Evolutionary conservation across 2,888 invertebrate species (phyloP), one percentile per base, ranked within the genome.

Genomic region (Smittia sp.): DNA sequence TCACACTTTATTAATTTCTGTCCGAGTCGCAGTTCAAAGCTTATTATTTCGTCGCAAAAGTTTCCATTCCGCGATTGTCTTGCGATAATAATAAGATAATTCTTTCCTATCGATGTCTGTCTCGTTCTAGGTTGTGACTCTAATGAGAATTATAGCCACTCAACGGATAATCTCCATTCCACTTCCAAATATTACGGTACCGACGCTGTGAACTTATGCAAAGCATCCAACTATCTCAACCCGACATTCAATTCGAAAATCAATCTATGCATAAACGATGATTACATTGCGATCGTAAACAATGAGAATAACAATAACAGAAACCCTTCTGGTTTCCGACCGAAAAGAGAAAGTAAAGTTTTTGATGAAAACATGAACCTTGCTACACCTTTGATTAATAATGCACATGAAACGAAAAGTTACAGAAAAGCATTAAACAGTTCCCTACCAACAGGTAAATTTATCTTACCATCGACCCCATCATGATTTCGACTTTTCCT

Each of bases 181-280:
- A 46, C 46, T 27, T 24, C 63, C 15, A 69, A 69, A 54, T 41
- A 13, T 41, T 67, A 41, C 41, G 67, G 39, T 41, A 22, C 27
- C 63, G 18, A 65, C 32, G 46, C 11, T 73, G 65, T 74, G 22
- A 72, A 72, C 15, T 62, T 58, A 32, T 27, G 32, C 32, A 72
- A 72, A 39, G 6, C 70, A 20, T 11, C 62, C 15, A 54, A 72
- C 38, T 72, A 72, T 62, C 22, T 39, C 1, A 72, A 72, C 58
- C 72, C 72, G 38, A 72, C 72, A n/a, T 72, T 62, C 62, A 62
- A 72, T 63, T 72, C 72, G n/a, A 72, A 72, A 38, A 62, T 72
- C 32, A 72, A 72, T 63, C 38, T 72, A 11, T 72, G 72, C 54
- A 72, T 72, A 38, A 72, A 63, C 27, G 72, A 72, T 25, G 72